A percentile compares a stretch with the other conserved stretches of the same genome.
Conservation (phyloP, 2,888 invertebrate species). For the Cistogaster globosa region DNA sequence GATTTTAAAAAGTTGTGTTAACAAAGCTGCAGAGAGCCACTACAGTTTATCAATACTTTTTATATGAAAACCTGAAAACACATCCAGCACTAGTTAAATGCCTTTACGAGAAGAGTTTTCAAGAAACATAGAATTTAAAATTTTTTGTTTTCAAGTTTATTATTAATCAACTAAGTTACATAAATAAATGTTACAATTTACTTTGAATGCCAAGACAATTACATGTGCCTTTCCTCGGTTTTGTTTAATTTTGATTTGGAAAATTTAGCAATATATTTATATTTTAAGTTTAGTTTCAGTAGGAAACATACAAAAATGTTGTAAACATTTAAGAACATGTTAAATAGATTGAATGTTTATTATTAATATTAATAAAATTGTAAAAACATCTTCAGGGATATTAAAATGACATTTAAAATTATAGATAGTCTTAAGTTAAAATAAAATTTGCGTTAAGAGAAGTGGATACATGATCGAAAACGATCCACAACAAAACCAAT, state of each 20-base stretch:
- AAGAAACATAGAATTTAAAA: too few species aligned
- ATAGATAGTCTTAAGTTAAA: constrained; percentile 52
- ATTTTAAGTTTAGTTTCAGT: neutral
- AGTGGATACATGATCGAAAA: constrained; percentile 39
- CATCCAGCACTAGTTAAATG: too few species aligned
- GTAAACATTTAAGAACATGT: neutral
- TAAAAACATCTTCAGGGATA: constrained; percentile 5
- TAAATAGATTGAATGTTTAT: neutral
- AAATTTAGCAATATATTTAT: neutral
- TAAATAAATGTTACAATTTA: neutral
- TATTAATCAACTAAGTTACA: neutral
- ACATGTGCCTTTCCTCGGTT: neutral
- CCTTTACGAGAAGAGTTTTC: too few species aligned
- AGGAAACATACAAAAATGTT: constrained; percentile 1
- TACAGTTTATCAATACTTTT: too few species aligned
- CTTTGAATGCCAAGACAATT: neutral
- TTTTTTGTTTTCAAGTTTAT: too few species aligned
- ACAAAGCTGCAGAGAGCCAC: too few species aligned
- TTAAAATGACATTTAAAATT: constrained; percentile 49
- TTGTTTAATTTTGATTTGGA: neutral
- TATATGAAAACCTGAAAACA: too few species aligned
- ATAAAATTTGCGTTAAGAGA: constrained; percentile 49
- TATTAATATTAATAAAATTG: neutral
- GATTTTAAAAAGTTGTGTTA: too few species aligned
- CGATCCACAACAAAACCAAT: constrained; percentile 44